phyloP scores from a whole-genome alignment of 2,113 vertebrate genomes.

The Sylvilagus bachmani region DNA sequence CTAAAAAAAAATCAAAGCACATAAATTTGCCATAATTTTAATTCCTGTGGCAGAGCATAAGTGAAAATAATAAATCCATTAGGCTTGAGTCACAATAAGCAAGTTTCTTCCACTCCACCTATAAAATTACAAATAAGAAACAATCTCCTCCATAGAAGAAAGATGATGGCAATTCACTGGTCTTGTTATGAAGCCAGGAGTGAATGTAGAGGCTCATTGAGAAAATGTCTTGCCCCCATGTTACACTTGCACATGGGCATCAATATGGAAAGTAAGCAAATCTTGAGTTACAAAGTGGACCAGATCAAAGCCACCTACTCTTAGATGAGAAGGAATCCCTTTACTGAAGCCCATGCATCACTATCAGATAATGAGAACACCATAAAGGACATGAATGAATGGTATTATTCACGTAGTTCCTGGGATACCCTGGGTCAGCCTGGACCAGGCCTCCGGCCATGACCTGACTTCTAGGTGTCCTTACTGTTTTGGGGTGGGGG shows the following conservation, averaged over 20 bases:
- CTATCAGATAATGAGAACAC: not conserved
- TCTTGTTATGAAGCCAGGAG: not conserved
- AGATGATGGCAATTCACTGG: not conserved
- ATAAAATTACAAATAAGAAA: constrained; percentile 7
- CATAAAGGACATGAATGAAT: not conserved
- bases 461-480: not conserved
- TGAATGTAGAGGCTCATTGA: not conserved
- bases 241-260: not conserved
- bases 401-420: not conserved
- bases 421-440: fast-evolving
- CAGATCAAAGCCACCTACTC: not conserved
- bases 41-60: constrained; percentile 28
- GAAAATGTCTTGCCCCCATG: not conserved
- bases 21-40: not conserved
- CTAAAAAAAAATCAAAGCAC: not conserved
- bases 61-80: constrained; percentile 40
- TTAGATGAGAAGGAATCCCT: not conserved
- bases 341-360: not conserved
- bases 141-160: not conserved
- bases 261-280: not conserved
- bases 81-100: constrained; percentile 1
- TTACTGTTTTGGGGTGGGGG: not conserved
- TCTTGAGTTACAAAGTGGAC: not conserved
- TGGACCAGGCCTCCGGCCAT: not conserved
- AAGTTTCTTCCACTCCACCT: not conserved